phyloP scores from a whole-genome alignment of 2,888 invertebrate species.

The Sphecodes monilicornis region DNA sequence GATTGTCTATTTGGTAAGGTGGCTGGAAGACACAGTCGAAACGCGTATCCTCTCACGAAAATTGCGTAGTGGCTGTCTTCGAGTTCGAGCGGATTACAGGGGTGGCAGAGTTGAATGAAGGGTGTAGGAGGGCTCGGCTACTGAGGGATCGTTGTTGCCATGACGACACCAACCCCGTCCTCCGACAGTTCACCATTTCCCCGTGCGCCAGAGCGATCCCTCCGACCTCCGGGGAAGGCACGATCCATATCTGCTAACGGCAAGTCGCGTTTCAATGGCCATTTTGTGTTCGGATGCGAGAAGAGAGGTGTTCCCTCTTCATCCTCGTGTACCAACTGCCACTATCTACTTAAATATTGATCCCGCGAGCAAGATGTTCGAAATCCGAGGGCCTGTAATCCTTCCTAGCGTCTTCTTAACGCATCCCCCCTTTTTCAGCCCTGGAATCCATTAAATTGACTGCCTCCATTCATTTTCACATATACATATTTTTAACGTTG shows the following conservation, averaged over 20 bases:
- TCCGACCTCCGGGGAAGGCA: constrained; percentile 71
- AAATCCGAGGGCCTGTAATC: neutral
- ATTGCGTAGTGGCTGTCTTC: constrained; percentile 74
- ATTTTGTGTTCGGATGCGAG: constrained; percentile 74
- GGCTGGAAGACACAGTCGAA: constrained; percentile 41
- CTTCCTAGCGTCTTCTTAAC: neutral
- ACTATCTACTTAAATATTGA: constrained; percentile 15
- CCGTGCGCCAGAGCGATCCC: constrained; percentile 69
- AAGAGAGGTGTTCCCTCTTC: constrained; percentile 35
- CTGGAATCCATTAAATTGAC: constrained; percentile 3
- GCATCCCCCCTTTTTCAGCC: neutral
- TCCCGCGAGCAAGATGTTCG: neutral
- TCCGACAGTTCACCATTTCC: constrained; percentile 74
- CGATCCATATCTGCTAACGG: constrained; percentile 81
- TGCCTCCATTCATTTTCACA: neutral
- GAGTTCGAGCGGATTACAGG: constrained; percentile 76
- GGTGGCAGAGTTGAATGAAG: constrained; percentile 77
- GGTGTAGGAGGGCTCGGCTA: constrained; percentile 81
- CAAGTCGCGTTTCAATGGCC: constrained; percentile 81
- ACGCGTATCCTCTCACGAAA: constrained; percentile 71
- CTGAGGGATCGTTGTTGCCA: constrained; percentile 84
- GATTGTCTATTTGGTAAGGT: constrained; percentile 31
- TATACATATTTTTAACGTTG: neutral
- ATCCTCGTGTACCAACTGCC: neutral
- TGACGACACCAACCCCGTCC: constrained; percentile 81